Percentiles rank a stretch among this genome's conserved stretches.
These are phyloP conservation scores for Tricholaema leucomelas DNA, from an alignment of 2,113 vertebrate genomes.

Conservation along the genomic window DNA sequence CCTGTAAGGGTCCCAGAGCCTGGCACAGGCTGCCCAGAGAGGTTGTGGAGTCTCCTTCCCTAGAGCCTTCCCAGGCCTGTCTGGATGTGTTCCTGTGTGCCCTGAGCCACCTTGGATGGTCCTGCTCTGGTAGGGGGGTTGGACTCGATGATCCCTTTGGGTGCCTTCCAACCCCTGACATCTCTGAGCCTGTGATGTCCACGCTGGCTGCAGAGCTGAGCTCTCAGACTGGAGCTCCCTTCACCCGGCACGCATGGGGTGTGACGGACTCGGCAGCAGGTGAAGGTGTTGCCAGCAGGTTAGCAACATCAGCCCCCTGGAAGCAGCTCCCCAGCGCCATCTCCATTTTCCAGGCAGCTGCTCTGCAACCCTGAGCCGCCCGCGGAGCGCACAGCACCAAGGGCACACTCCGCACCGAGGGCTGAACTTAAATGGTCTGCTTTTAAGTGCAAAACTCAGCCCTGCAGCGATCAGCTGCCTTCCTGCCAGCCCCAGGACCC, in stretches of 20 bases:
- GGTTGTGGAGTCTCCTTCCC: too few species aligned
- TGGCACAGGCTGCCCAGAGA: too few species aligned
- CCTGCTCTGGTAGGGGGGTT: too few species aligned
- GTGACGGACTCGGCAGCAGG: rapidly evolving
- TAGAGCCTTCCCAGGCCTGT: too few species aligned
- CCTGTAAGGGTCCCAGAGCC: too few species aligned
- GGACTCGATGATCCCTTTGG: too few species aligned
- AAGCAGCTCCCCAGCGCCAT: background rate
- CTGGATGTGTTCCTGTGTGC: too few species aligned
- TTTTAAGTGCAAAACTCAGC: background rate
- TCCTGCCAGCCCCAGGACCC: background rate
- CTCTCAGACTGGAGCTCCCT: rapidly evolving
- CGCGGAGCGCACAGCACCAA: background rate
- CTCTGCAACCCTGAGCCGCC: background rate
- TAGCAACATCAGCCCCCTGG: rapidly evolving
- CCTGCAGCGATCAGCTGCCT: background rate
- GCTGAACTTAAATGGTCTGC: background rate
- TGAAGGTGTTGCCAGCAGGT: background rate
- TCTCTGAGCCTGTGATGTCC: too few species aligned
- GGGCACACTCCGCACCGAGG: background rate
- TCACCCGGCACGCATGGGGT: background rate
- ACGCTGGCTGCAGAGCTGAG: background rate
- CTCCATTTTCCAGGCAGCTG: background rate
- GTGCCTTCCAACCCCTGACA: too few species aligned
- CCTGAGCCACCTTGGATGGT: too few species aligned